phyloP scores from a whole-genome alignment of 2,113 vertebrate genomes.

The Ciconia boyciana region DNA sequence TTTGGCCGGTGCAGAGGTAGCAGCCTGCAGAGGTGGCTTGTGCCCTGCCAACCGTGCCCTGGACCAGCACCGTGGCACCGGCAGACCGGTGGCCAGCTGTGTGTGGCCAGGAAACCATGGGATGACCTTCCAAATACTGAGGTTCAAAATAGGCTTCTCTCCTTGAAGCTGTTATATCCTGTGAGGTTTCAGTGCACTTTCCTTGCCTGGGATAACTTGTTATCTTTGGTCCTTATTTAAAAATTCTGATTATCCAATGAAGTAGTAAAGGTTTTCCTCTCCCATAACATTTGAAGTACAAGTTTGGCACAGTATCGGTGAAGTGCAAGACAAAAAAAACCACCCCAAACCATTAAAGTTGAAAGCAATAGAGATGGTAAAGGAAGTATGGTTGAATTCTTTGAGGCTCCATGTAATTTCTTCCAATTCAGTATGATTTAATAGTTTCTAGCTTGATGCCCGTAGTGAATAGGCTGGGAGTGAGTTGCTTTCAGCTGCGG shows the following conservation, averaged over 20 bases:
- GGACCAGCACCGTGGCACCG: rapidly evolving
- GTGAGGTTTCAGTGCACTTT: not conserved
- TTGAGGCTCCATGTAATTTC: not conserved
- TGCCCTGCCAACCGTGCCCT: not conserved
- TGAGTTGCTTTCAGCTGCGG: not conserved
- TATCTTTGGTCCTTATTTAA: not conserved
- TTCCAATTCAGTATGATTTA: not conserved
- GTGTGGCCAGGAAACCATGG: not conserved
- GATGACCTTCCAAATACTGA: not conserved
- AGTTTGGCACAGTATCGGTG: not conserved
- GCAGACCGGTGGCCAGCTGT: not conserved
- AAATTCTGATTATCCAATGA: not conserved
- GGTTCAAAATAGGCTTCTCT: not conserved
- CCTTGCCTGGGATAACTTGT: not conserved
- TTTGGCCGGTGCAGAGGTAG: not conserved
- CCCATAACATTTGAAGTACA: not conserved
- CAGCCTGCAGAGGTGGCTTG: not conserved
- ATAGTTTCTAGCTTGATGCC: not conserved
- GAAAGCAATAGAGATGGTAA: not conserved
- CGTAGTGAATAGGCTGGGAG: not conserved
- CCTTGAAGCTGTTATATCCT: not conserved
- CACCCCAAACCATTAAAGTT: not conserved
- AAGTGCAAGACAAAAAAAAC: not conserved
- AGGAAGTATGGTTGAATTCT: not conserved
- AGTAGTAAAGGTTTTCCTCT: not conserved